Evolutionary conservation across 2,888 invertebrate species (phyloP).

Genomic region (Hypomecis punctinalis): DNA sequence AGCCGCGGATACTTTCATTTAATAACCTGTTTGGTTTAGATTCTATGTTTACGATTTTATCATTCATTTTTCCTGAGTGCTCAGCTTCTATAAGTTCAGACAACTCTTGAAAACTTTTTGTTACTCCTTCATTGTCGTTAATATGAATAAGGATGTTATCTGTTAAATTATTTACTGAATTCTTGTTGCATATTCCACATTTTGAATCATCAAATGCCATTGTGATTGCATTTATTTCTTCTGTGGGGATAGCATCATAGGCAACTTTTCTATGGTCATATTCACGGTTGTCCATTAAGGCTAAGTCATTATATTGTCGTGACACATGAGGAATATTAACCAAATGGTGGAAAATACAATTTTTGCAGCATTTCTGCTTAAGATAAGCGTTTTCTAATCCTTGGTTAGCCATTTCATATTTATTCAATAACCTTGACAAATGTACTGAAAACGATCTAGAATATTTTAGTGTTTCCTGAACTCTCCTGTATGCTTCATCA

Average conservation of each 20-base stretch:
- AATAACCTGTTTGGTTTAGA: background rate
- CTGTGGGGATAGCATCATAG: background rate
- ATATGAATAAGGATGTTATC: background rate
- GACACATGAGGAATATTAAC: background rate
- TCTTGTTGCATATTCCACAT: background rate
- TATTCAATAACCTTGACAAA: conserved; percentile 54
- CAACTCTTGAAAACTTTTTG: background rate
- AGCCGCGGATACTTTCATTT: background rate
- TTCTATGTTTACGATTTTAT: too few species aligned
- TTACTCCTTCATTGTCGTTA: background rate
- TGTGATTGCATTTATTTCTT: background rate
- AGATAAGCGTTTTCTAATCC: conserved; percentile 57
- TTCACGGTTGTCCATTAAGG: background rate
- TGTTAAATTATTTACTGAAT: background rate
- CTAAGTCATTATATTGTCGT: background rate
- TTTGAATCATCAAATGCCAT: background rate
- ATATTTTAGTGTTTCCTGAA: conserved; percentile 53
- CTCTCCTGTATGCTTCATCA: conserved; percentile 48
- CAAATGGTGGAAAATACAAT: background rate
- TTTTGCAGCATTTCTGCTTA: conserved; percentile 32
- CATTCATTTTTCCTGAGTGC: background rate
- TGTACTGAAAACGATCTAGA: conserved; percentile 57
- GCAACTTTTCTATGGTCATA: background rate
- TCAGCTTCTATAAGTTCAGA: background rate
- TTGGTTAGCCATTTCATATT: conserved; percentile 63